Evolutionary conservation across 2,888 invertebrate species (phyloP).

Genomic region (Sicus ferrugineus): DNA sequence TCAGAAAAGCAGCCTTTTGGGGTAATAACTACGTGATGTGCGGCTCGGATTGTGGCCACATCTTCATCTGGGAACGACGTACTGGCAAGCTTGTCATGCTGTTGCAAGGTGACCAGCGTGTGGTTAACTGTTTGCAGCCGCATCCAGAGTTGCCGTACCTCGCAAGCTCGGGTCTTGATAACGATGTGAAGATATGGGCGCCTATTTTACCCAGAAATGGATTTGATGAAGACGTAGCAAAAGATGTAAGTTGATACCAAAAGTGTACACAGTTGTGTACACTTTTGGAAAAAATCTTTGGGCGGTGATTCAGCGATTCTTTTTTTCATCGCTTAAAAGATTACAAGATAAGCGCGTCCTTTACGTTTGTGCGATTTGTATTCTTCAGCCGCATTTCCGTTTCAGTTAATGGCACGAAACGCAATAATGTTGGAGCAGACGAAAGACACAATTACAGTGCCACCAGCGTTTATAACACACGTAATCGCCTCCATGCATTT

Average conservation of each 20-base stretch:
- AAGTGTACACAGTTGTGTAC: no score
- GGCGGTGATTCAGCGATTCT: no score
- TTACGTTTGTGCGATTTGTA: no score
- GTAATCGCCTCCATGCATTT: slow-evolving; percentile 71
- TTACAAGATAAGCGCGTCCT: no score
- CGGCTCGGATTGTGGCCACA: slow-evolving; percentile 89
- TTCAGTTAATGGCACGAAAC: slow-evolving; percentile 77
- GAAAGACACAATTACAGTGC: slow-evolving; percentile 70
- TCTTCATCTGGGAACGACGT: slow-evolving; percentile 81
- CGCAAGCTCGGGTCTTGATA: slow-evolving; percentile 88
- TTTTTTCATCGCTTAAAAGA: no score
- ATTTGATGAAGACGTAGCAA: slow-evolving; percentile 72
- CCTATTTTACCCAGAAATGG: slow-evolving; percentile 71
- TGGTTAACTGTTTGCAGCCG: slow-evolving; percentile 85
- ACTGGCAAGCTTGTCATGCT: slow-evolving; percentile 77
- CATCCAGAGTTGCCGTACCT: slow-evolving; percentile 79
- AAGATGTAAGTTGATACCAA: slow-evolving; percentile 65
- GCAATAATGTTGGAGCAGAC: slow-evolving; percentile 87
- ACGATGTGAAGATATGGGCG: slow-evolving; percentile 85
- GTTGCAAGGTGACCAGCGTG: slow-evolving; percentile 81
- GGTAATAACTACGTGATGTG: slow-evolving; percentile 82
- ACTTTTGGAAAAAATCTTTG: no score
- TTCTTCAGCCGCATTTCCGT: no score
- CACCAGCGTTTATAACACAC: not conserved
- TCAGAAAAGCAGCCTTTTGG: slow-evolving; percentile 88